Percentiles rank a stretch among this genome's conserved stretches.
phyloP scores from a whole-genome alignment of 1,140 invertebrate species.

The Liolophura sinensis region DNA sequence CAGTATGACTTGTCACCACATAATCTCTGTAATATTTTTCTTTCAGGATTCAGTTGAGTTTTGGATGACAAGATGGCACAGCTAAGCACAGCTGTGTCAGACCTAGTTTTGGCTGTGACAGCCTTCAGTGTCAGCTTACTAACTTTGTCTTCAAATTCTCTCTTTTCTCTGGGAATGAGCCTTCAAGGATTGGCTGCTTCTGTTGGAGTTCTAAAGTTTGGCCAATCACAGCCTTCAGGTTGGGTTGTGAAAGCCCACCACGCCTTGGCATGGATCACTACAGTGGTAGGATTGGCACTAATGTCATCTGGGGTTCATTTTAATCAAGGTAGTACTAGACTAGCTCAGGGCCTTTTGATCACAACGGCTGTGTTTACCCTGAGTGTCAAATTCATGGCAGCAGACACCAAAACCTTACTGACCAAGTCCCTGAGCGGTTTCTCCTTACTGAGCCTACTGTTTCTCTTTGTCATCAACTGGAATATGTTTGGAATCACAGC shows the following conservation, averaged over 20 bases:
- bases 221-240: slow-evolving; percentile 15
- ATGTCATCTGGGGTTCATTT: slow-evolving; percentile 32
- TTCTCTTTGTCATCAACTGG: slow-evolving; percentile 16
- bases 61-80: slow-evolving; percentile 12
- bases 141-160: slow-evolving; percentile 12
- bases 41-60: not conserved
- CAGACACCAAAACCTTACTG: slow-evolving; percentile 13
- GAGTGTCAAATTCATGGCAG: slow-evolving; percentile 14
- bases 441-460: slow-evolving; percentile 32
- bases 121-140: slow-evolving; percentile 21
- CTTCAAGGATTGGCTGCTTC: slow-evolving; percentile 33
- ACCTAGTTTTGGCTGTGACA: slow-evolving; percentile 27
- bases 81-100: slow-evolving; percentile 34
- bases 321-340: slow-evolving; percentile 12
- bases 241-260: slow-evolving; percentile 25
- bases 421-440: slow-evolving; percentile 32
- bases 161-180: slow-evolving; percentile 26
- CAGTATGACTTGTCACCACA: too few species aligned
- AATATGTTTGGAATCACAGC: slow-evolving; percentile 33
- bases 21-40: not conserved
- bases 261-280: slow-evolving; percentile 29
- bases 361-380: slow-evolving; percentile 28
- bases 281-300: slow-evolving; percentile 28
- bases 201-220: slow-evolving; percentile 31
- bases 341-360: slow-evolving; percentile 12